Evolutionary conservation across 2,797 vertebrate species (phyloP), one percentile per base, ranked within the genome.

Genomic region (Siniperca scherzeri): DNA sequence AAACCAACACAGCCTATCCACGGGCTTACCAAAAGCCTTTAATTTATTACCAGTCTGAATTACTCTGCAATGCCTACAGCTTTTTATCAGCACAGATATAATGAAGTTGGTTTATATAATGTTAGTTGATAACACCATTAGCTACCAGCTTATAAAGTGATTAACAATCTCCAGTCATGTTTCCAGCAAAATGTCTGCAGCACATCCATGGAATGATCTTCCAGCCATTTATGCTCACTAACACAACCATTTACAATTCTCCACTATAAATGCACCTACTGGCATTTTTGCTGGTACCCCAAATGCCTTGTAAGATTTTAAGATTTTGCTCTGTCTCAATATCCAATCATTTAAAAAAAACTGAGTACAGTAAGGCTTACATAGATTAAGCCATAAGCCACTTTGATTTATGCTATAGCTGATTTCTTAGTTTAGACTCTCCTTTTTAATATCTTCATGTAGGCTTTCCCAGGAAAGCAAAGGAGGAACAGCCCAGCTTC

Each of bases 21-120:
- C 53, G 36, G 22, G 52, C 77, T 84, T 76, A 80, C 62, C 48
- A 40, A 78, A 67, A 85, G 74, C 72, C 83, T 85, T 82, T 82
- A 75, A 71, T 78, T 83, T 84, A 79, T 82, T 82, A 66, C 79
- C 46, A 70, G 62, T 66, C 81, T 70, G 42, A 38, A 82, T 84
- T 48, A 76, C 60, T 62, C 64, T 73, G 69, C 55, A 56, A 2
- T 67, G 77, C 79, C 77, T 60, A 59, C 74, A 72, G 82, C 68
- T 77, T 80, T 84, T 70, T 77, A 76, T 87, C 81, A 79, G 65
- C 48, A 56, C 7, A 57, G 25, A 71, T 50, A 60, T 80, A 68
- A 61, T 69, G 46, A 80, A 64, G 59, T 57, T 78, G 73, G 65
- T 77, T 78, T 21, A 70, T 61, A 61, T 53, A 55, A 57, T 69